Evolutionary conservation across 2,797 vertebrate species (phyloP), one percentile per base, ranked within the genome.

Genomic region (Aeoliscus strigatus): DNA sequence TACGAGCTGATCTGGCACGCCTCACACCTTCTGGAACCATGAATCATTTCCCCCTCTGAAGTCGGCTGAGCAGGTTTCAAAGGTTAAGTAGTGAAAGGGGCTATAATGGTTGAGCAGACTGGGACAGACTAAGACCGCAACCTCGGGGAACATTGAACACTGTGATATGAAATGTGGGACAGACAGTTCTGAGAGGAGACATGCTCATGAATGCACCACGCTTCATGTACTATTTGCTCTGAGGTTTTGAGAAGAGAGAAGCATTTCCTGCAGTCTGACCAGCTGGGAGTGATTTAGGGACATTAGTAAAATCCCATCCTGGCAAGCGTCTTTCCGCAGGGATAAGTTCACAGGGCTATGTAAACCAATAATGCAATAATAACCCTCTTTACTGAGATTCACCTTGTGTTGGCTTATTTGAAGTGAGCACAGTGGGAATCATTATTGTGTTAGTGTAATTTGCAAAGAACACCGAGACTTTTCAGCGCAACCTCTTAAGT

Each of bases 231-330:
- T 79, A 77, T 86, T 88, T 86, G 61, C 83, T 83, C 73, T 73
- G 73, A 75, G 82, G 77, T 79, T 76, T 86, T 76, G 56, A 84
- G 77, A 81, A 79, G 75, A 84, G 79, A 80, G 70, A 79, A 82
- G 79, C 78, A 80, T 85, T 86, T 90, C 86, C 83, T 89, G 83
- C 78, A 72, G 70, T 69, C 65, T 37, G 49, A 35, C 59, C 88
- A 88, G 83, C 85, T 90, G 87, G 82, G 79, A 88, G 62, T 86
- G 78, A 86, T 90, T 90, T 87, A 51, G 63, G 62, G 74, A 87
- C 86, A 83, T 89, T 86, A 84, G 83, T 72, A 46, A 86, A 86
- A 84, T 78, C 79, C 73, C 46, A 56, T 77, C 73, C 81, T 85
- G 87, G 86, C 81, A 77, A 77, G 70, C 42, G 60, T 81, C 80